These are phyloP conservation scores for Aldabrachelys gigantea DNA, from an alignment of 2,113 vertebrate genomes.

Conservation along the genomic window DNA sequence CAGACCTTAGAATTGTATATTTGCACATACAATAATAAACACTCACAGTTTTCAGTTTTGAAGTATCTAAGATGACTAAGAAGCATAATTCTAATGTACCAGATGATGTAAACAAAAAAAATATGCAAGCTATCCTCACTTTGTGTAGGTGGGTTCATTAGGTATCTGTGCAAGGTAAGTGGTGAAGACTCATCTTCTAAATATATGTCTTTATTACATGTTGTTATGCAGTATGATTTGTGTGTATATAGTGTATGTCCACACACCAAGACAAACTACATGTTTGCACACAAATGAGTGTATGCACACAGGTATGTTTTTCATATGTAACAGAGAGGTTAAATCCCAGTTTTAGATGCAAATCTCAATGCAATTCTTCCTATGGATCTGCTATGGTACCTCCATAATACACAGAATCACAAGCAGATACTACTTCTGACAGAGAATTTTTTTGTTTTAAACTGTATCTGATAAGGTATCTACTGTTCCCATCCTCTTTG, in stretches of 20 bases:
- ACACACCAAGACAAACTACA: neutral
- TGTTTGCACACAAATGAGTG: neutral
- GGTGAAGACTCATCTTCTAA: neutral
- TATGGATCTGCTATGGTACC: neutral
- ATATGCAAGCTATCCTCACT: neutral
- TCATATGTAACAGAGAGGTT: neutral
- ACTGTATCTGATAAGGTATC: neutral
- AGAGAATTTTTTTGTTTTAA: neutral
- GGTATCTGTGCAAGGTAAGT: neutral
- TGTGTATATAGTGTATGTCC: neutral
- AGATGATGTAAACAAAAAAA: neutral
- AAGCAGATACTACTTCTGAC: neutral
- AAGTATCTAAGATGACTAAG: neutral
- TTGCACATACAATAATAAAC: neutral
- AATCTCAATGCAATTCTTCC: neutral
- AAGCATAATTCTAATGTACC: neutral
- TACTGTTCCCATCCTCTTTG: neutral
- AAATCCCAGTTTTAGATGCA: neutral
- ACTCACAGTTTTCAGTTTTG: neutral
- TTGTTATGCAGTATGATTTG: neutral
- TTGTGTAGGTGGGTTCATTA: neutral
- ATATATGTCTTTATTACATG: neutral
- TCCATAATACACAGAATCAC: rapidly evolving
- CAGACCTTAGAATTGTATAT: neutral
- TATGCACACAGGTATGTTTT: neutral